Percentiles rank a stretch among this genome's conserved stretches.
These are phyloP conservation scores for Galerucella calmariensis DNA, from an alignment of 2,888 invertebrate genomes.

Conservation along the genomic window DNA sequence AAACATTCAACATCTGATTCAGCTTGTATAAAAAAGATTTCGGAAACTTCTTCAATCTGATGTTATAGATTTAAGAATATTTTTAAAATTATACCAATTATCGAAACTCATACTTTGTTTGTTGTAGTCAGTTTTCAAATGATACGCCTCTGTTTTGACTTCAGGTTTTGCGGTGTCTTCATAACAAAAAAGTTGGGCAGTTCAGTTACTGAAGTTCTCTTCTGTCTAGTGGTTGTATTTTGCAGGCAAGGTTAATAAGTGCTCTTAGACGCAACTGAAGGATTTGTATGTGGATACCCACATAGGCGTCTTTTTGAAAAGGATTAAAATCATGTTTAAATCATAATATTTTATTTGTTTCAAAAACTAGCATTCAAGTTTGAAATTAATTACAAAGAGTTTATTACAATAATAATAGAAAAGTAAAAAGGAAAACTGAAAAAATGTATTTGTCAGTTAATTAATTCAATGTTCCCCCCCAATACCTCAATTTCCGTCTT, in stretches of 20 bases:
- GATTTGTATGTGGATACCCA: constrained; percentile 11
- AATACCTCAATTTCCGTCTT: too few species aligned
- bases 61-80: background rate
- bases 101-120: too few species aligned
- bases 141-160: background rate
- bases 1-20: too few species aligned
- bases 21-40: too few species aligned
- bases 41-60: too few species aligned
- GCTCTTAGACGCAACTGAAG: constrained; percentile 30
- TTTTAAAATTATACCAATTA: background rate
- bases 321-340: background rate
- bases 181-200: constrained; percentile 12
- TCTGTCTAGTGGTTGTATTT: constrained; percentile 30
- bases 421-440: too few species aligned
- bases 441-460: too few species aligned
- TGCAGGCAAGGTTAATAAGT: constrained; percentile 35
- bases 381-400: too few species aligned
- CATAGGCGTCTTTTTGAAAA: background rate
- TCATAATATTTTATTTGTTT: background rate
- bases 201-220: constrained; percentile 21
- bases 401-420: too few species aligned
- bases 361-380: background rate
- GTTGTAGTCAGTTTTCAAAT: background rate
- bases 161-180: constrained; percentile 5
- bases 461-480: too few species aligned